A percentile compares a stretch with the other conserved stretches of the same genome.
Conservation (phyloP, 2,888 invertebrate species). For the Calameuta idolon region DNA sequence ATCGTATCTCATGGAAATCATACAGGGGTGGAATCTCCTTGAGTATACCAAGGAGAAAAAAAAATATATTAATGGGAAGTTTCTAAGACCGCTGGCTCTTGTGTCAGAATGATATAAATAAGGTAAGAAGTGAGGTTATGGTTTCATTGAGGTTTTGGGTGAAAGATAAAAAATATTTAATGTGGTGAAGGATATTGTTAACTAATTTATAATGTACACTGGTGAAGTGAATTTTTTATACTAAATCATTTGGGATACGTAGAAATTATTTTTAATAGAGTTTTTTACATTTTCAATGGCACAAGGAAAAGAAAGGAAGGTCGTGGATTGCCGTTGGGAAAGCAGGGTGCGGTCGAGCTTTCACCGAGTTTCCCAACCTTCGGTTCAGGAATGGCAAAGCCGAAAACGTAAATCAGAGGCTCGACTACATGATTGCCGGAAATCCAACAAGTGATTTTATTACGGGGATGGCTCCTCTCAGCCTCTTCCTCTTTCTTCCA, state of each 20-base stretch:
- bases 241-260: background rate
- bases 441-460: slow-evolving; percentile 58
- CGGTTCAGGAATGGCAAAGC: slow-evolving; percentile 17
- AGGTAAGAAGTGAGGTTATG: background rate
- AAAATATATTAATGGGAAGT: background rate
- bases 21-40: background rate
- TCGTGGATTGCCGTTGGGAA: background rate
- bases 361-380: background rate
- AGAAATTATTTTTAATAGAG: background rate
- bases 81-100: background rate
- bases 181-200: background rate
- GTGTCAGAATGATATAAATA: background rate
- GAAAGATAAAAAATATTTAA: background rate
- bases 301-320: background rate
- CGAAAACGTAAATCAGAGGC: slow-evolving; percentile 44
- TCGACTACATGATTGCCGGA: slow-evolving; percentile 40
- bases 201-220: background rate
- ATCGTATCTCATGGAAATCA: background rate
- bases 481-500: slow-evolving; percentile 25
- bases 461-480: slow-evolving; percentile 36
- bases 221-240: background rate
- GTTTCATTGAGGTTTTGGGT: background rate
- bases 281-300: too few relatives aligned
- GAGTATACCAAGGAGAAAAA: background rate
- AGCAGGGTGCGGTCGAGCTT: background rate